A percentile compares a stretch with the other conserved stretches of the same genome.
phyloP scores from a whole-genome alignment of 2,888 invertebrate species.

The Choristoneura rosaceana region DNA sequence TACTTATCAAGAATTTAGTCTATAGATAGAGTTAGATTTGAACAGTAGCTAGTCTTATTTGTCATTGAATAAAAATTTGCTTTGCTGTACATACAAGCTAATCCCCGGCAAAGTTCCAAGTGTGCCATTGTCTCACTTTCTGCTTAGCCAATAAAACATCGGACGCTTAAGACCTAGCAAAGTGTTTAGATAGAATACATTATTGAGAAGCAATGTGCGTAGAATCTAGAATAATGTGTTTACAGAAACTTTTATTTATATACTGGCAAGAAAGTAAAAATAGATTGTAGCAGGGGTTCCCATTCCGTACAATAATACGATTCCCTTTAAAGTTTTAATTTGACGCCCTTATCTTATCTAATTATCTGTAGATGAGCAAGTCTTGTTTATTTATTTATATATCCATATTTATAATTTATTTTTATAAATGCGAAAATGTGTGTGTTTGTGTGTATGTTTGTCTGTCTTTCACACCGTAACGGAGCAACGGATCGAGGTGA shows the following conservation, averaged over 20 bases:
- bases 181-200: conserved; percentile 1
- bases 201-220: background rate
- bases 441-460: too few relatives aligned
- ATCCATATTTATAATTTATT: too few relatives aligned
- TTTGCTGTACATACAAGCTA: background rate
- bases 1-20: background rate
- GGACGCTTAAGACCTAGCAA: background rate
- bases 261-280: conserved; percentile 5
- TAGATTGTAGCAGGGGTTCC: background rate
- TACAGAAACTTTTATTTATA: conserved; percentile 2
- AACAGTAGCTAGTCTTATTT: background rate
- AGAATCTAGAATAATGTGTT: conserved; percentile 12
- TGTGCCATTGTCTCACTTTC: background rate
- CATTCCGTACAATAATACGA: background rate
- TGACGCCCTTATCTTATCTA: too few relatives aligned
- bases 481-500: too few relatives aligned
- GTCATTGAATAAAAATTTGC: background rate
- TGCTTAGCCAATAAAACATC: background rate
- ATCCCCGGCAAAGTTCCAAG: conserved; percentile 6
- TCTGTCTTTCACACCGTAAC: too few relatives aligned
- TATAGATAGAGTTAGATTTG: background rate
- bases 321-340: too few relatives aligned
- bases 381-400: too few relatives aligned
- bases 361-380: too few relatives aligned
- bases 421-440: too few relatives aligned